A percentile compares a stretch with the other conserved stretches of the same genome.
These are phyloP conservation scores for Sinosuthora webbiana DNA, from an alignment of 2,113 vertebrate species.

Conservation along the genomic window DNA sequence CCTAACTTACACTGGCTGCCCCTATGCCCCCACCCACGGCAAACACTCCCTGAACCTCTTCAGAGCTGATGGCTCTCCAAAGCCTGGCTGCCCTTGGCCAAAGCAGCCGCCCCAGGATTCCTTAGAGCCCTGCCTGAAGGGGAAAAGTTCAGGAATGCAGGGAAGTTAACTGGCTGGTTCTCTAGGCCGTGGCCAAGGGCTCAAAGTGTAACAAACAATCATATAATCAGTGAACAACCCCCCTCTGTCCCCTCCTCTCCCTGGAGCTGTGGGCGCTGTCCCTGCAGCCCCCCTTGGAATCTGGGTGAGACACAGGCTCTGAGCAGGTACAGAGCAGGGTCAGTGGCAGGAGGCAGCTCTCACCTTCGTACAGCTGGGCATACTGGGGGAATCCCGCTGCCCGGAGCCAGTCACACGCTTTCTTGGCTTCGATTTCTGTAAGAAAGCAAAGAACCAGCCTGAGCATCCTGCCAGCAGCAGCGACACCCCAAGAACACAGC, in stretches of 20 bases:
- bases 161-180: not conserved
- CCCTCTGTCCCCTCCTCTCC: not conserved
- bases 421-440: conserved; percentile 84
- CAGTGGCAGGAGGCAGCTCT: not conserved
- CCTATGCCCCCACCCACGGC: not conserved
- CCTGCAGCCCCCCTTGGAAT: not conserved
- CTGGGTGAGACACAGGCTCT: not conserved
- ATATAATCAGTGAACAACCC: not conserved
- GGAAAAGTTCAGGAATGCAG: conserved; percentile 24
- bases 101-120: not conserved
- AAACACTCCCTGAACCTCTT: not conserved
- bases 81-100: not conserved
- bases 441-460: conserved; percentile 5
- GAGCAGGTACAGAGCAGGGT: not conserved
- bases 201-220: not conserved
- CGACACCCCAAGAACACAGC: fast-evolving
- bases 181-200: not conserved
- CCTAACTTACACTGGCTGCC: fast-evolving
- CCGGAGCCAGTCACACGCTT: conserved; percentile 85
- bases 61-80: not conserved
- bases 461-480: not conserved
- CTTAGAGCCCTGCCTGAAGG: not conserved
- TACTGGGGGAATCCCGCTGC: conserved; percentile 89
- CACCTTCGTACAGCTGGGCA: conserved; percentile 89
- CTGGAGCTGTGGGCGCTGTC: not conserved